Base-by-base conservation (phyloP, 1,140 invertebrate genomes). In the Apis mellifera region DNA sequence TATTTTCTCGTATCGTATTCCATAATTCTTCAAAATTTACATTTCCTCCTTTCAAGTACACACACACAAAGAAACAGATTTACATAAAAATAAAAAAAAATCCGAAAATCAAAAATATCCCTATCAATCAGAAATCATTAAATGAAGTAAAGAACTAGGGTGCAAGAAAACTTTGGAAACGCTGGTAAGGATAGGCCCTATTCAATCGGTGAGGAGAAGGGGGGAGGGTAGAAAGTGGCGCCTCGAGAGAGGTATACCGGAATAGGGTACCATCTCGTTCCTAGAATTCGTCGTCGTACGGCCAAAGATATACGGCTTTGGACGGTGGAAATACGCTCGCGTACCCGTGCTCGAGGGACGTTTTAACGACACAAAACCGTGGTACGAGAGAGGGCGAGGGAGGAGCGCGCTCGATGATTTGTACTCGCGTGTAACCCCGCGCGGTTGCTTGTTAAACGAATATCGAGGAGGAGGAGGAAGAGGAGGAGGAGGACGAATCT, bases 381-480 rank as follows among this genome's bases (percentile, higher is more conserved):
- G 66, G 62, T 57, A 62, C 74, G 74, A 54, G 74, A 66, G 55
- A 76, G 60, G 50, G 73, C 48, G 19, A 50, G 12, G 13, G 74
- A 13, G 62, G n/a, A n/a, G n/a, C n/a, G n/a, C 23, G 21, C 17
- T 42, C 50, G 52, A 77, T 77, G 75, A 77, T 77, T 68, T 77
- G 75, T 55, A 68, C 52, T 13, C 50, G 59, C 73, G 32, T 42
- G 32, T 42, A 32, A 42, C 32, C 32, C 32, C 5, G 5, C 7
- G 72, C 32, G 32, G 3, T 42, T 42, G 74, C 75, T 77, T 77
- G 75, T 77, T 77, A 77, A 68, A 77, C 75, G 64, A 68, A 42
- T 48, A 55, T 54, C 50, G n/a, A 32, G 32, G 32, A 32, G 32
- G 32, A 32, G 32, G 32, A 32, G 26, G n/a, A n/a, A 26, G 26